Base-by-base conservation (phyloP, 2,888 invertebrate genomes). In the Drosophila planitibia region DNA sequence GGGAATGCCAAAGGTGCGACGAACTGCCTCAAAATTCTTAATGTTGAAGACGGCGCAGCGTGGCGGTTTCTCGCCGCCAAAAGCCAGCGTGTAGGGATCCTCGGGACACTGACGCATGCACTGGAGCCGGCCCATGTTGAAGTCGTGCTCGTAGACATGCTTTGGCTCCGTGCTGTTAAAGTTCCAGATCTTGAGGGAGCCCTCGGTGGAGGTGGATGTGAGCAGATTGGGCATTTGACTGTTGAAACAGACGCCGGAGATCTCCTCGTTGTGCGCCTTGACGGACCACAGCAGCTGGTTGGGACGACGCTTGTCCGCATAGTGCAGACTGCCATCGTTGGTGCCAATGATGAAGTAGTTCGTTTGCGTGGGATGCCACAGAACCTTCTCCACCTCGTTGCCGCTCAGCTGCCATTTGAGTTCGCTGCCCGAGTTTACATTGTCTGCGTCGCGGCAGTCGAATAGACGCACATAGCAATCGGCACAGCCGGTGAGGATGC, bases 361-460 rank as follows among this genome's bases (percentile, higher is more conserved):
- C 0, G 97, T 96, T 90, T 97, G 95, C 76, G 95, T 95, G 49
- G 95, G 94, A 94, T 98, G 96, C 99, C 99, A 99, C 1, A 95
- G 86, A 14, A 97, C 96, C 82, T 96, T 95, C 93, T 99, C 99
- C 33, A 98, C 96, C 94, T 99, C 98, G n/a, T 99, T 98, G 28
- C 89, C 87, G 32, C 94, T 94, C 16, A 97, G 94, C 44, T 94
- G 82, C 98, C 98, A 99, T 85, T 92, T 88, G 81, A 93, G 39
- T 39, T 57, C 57, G 7, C 12, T 41, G 14, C 57, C 57, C 57
- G 93, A 94, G 35, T 93, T 78, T 0, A 92, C 84, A 5, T 76
- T 95, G 93, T 93, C 96, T 95, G 93, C 96, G 96, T 94, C 95
- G 95, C 97, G 95, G 91, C 98, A 98, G 94, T 99, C 98, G 83